Base-by-base conservation (phyloP, 2,888 invertebrate genomes). In the Taenaris catops region DNA sequence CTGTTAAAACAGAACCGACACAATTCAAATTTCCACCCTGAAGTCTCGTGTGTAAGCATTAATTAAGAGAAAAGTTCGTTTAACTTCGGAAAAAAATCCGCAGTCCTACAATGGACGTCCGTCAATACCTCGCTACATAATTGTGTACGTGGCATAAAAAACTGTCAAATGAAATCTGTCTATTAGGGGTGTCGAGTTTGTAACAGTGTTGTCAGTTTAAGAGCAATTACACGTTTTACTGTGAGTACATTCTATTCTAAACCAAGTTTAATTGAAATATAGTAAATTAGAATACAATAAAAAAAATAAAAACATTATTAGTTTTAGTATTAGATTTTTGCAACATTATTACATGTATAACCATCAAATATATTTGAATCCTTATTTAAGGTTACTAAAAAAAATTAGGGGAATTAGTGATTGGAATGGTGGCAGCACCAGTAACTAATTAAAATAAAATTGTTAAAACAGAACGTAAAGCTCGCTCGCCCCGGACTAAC, bases 401-500 rank as follows among this genome's bases (percentile, higher is more conserved):
- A n/a, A n/a, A n/a, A n/a, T 27, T 17, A 9, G 27, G 17, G n/a
- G n/a, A 8, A 8, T 26, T 26, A 8, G 12, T 18, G 2, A 11
- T 28, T 19, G 8, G 5, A 3, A 9, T 20, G 9, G 3, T 68
- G 23, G 23, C 11, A 32, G 17, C 11, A 18, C 24, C 8, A 9
- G 75, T 58, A 76, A 72, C 83, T 84, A 83, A 84, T 84, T 84
- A 83, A 83, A 84, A 84, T 73, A 80, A 86, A 86, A 83, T 79
- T 79, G 80, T 78, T 80, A 76, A 84, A 83, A 79, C 78, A 71
- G 64, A 60, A 55, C 54, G 55, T 61, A 52, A 59, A 59, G 62
- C 64, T 49, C 60, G 52, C 62, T 57, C 65, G 62, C 63, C 60
- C 67, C 68, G 63, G 79, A 62, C 78, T 69, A 86, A 84, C 81